Percentiles rank a stretch among this genome's conserved stretches.
These are phyloP conservation scores for Cosmia trapezina DNA, from an alignment of 2,888 invertebrate species.

Conservation along the genomic window DNA sequence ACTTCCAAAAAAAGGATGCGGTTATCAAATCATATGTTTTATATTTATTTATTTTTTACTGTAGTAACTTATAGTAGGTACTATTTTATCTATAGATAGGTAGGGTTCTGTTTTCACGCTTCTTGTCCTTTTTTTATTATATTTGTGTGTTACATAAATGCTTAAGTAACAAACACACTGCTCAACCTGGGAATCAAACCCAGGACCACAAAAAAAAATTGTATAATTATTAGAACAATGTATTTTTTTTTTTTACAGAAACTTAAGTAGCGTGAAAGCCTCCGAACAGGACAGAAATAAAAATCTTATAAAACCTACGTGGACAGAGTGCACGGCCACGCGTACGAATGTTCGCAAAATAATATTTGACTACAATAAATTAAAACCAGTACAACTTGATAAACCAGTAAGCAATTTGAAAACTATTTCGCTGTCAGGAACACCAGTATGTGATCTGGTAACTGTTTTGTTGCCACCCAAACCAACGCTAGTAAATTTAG, in stretches of 20 bases:
- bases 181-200: too few species aligned
- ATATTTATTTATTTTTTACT: too few species aligned
- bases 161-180: neutral
- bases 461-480: neutral
- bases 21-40: too few species aligned
- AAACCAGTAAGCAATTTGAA: constrained; percentile 31
- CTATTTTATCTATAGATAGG: neutral
- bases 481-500: neutral
- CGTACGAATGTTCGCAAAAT: too few species aligned
- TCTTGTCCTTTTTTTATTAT: neutral
- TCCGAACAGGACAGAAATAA: neutral
- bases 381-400: neutral
- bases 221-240: too few species aligned
- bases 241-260: constrained; percentile 7
- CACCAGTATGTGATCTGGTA: neutral
- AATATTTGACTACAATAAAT: too few species aligned
- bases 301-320: neutral
- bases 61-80: neutral
- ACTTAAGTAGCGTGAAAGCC: neutral
- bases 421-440: neutral
- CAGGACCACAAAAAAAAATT: neutral
- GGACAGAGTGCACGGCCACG: too few species aligned
- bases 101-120: neutral
- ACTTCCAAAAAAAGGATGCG: too few species aligned
- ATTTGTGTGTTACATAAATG: neutral